Conservation (phyloP, 2,113 vertebrate species). For the Brachyhypopomus occidentalis region DNA sequence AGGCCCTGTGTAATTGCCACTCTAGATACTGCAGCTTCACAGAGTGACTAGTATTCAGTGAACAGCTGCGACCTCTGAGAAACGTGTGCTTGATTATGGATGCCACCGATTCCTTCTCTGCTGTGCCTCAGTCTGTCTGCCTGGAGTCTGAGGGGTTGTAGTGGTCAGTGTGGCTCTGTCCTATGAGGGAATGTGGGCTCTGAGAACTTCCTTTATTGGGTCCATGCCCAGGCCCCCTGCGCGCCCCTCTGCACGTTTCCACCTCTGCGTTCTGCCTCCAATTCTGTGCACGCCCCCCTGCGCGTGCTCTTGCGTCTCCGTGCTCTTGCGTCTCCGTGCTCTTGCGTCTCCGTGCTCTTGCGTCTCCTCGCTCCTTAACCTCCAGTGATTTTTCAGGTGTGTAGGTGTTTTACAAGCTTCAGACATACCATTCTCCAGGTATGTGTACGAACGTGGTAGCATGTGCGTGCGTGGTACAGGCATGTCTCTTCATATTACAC, state of each 20-base stretch:
- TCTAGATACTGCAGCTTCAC: background rate
- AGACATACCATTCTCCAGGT: background rate
- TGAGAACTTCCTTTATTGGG: no score
- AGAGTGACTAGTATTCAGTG: constrained; percentile 15
- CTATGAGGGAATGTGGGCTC: background rate
- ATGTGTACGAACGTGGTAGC: no score
- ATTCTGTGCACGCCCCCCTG: no score
- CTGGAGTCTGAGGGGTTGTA: background rate
- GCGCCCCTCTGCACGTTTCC: background rate
- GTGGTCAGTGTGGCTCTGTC: background rate
- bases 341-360: constrained; percentile 33
- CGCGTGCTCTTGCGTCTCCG: constrained; percentile 20
- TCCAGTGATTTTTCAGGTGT: constrained; percentile 27
- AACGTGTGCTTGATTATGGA: constrained; percentile 14
- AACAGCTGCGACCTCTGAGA: constrained; percentile 9
- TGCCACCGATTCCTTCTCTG: constrained; percentile 10
- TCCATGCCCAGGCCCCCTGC: no score
- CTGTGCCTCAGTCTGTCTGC: background rate
- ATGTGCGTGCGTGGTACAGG: background rate
- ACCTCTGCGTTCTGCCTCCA: no score
- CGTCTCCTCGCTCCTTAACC: constrained; percentile 29
- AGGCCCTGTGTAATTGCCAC: background rate
- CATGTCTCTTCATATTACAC: constrained; percentile 12
- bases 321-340: constrained; percentile 27
- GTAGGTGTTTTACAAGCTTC: constrained; percentile 15